phyloP scores from a whole-genome alignment of 2,888 invertebrate species.

The Dicycla oo region DNA sequence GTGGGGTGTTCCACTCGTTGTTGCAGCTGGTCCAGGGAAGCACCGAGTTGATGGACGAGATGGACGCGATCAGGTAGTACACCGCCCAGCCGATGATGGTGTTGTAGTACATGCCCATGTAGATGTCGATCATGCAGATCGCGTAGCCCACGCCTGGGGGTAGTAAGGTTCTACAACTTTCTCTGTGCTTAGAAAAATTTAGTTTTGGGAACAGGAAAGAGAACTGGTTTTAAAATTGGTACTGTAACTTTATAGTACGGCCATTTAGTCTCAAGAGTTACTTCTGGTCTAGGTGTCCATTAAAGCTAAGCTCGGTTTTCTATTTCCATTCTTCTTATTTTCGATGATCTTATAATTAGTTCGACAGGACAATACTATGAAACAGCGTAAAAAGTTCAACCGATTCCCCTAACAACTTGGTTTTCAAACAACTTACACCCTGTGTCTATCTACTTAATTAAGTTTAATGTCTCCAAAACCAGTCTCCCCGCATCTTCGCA shows the following conservation, averaged over 20 bases:
- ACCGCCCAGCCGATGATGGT: conserved; percentile 99
- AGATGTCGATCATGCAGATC: conserved; percentile 98
- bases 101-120: conserved; percentile 99
- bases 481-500: conserved; percentile 61
- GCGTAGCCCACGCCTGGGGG: conserved; percentile 97
- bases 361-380: not conserved
- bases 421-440: conserved; percentile 24
- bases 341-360: not conserved
- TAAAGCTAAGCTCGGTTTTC: not conserved
- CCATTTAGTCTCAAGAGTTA: not conserved
- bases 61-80: conserved; percentile 96
- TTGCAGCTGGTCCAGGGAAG: conserved; percentile 97
- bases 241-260: not conserved
- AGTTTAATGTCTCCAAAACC: conserved; percentile 45
- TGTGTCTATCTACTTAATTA: conserved; percentile 22
- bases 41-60: conserved; percentile 94
- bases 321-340: not conserved
- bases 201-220: not conserved
- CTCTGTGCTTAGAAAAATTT: not conserved
- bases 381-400: not conserved
- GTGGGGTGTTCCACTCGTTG: conserved; percentile 96
- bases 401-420: not conserved
- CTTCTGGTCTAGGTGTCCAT: not conserved
- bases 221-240: not conserved
- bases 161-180: not conserved